These are phyloP conservation scores for Pseudochirops corinnae DNA, from an alignment of 2,797 vertebrate genomes.

Conservation along the genomic window DNA sequence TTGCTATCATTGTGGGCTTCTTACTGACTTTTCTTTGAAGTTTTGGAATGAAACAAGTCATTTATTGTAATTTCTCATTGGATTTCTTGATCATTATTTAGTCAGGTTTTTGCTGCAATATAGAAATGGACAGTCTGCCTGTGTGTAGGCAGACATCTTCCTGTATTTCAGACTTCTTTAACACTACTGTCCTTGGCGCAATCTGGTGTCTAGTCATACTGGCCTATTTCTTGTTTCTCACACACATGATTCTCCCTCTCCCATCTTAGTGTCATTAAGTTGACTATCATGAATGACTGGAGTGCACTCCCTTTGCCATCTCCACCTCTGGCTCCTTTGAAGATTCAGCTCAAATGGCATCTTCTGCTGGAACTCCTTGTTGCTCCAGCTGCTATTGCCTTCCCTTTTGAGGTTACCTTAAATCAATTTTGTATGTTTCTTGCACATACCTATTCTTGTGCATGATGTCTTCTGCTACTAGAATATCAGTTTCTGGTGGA, in stretches of 20 bases:
- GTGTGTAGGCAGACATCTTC: neutral
- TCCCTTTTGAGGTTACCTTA: neutral
- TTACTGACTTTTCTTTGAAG: neutral
- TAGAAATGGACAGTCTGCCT: neutral
- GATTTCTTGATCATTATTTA: neutral
- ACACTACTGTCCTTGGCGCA: neutral
- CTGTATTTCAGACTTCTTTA: neutral
- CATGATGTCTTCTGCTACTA: neutral
- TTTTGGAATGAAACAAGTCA: neutral
- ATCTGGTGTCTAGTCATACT: neutral
- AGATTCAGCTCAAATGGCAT: neutral
- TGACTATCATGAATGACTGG: neutral
- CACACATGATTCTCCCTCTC: neutral
- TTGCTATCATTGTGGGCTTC: neutral
- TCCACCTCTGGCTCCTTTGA: neutral
- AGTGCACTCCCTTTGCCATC: neutral
- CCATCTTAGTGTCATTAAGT: neutral
- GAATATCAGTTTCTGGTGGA: neutral
- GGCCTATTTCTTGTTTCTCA: neutral
- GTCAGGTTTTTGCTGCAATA: neutral
- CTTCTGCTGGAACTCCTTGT: neutral
- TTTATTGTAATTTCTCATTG: neutral
- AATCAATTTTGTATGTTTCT: neutral
- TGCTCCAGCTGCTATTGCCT: neutral
- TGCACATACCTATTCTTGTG: neutral